Base-by-base conservation (phyloP, 2,113 vertebrate species). In the Macquaria australasica region DNA sequence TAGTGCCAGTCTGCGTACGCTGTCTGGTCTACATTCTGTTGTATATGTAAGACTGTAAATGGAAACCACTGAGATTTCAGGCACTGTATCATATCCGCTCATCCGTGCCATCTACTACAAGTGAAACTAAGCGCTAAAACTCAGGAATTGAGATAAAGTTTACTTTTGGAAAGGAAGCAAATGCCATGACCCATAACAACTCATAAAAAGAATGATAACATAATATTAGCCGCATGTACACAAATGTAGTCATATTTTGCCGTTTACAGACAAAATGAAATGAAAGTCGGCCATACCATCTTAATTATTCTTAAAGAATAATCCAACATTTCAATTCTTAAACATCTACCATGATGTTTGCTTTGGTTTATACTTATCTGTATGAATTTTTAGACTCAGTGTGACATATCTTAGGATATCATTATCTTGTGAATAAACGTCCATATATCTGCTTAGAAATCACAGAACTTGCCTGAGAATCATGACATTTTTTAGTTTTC, bases 11-110 rank as follows among this genome's bases (percentile, higher is more conserved):
- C 31, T 85, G 77, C 23, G 58, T 55, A 79, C 51, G 31, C 66
- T 62, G 73, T 78, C 82, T 80, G 75, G 31, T 80, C 67, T 87
- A 51, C 37, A 73, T 68, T 71, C 56, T 78, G 63, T 0, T 80
- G 16, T 34, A 77, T 69, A 34, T 82, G 3, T 9, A 25, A 72
- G 20, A 89, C 62, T 77, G 78, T 77, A 78, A 75, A 83, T 79
- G 75, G 37, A 89, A 87, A 87, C 86, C 77, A 82, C 70, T 6
- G 63, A 79, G 77, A 87, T 79, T 86, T 89, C 56, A 82, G 69
- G 75, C 77, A 63, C 64, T 76, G 72, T 77, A 73, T 77, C 69
- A 86, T 84, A 87, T 90, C 90, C 79, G 62, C 88, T 81, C 59
- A 25, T 41, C 67, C 15, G 71, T 84, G 81, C 71, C 79, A 86